Conservation (phyloP, 2,113 vertebrate species). For the Fulica atra region DNA sequence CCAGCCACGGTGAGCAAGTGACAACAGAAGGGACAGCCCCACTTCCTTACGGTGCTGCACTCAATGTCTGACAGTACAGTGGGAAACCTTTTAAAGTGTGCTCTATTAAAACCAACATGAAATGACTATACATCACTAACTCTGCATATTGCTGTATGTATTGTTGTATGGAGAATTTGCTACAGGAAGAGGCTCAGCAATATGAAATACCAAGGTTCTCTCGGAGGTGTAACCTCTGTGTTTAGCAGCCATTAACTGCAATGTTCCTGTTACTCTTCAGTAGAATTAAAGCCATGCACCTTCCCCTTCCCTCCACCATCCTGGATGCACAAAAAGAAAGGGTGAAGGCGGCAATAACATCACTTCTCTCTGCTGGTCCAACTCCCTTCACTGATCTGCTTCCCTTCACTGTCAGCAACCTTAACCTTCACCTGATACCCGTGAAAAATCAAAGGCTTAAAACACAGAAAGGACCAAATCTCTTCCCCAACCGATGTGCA, state of each 20-base stretch:
- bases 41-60: neutral
- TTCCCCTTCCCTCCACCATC: neutral
- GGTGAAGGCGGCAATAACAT: neutral
- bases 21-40: neutral
- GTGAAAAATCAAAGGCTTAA: neutral
- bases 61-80: neutral
- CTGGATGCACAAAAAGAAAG: neutral
- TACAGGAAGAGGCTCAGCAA: neutral
- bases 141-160: neutral
- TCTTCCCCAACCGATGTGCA: neutral
- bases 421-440: neutral
- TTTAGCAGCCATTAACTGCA: neutral
- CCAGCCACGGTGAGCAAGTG: neutral
- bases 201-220: neutral
- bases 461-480: neutral
- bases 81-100: neutral
- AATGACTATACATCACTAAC: neutral
- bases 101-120: neutral
- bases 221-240: neutral
- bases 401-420: neutral
- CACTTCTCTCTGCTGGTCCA: neutral
- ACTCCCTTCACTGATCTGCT: neutral
- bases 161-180: neutral
- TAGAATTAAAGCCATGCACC: neutral
- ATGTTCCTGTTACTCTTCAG: neutral